Evolutionary conservation across 2,797 vertebrate species (phyloP).

Genomic region (Phrynocephalus guinanensis): DNA sequence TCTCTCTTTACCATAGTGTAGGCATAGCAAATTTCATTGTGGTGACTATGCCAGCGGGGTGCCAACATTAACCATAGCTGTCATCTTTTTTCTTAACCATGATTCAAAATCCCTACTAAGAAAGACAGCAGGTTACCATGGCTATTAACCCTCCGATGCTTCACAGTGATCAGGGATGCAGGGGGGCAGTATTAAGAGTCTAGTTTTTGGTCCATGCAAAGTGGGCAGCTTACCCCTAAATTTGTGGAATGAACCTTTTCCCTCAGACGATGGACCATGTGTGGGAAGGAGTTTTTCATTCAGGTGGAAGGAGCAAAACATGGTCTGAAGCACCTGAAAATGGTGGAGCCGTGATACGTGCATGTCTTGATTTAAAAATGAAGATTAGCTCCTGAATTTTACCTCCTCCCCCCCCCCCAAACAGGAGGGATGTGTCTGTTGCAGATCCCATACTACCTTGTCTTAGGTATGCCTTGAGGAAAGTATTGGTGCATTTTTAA

Average conservation of each 20-base stretch:
- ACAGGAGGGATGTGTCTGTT: neutral
- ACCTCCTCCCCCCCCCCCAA: neutral
- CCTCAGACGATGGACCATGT: too few species aligned
- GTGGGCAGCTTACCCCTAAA: too few species aligned
- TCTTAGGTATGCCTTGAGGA: neutral
- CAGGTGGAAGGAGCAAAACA: neutral
- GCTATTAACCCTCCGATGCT: too few species aligned
- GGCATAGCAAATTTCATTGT: neutral
- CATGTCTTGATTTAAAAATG: neutral
- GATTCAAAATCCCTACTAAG: neutral
- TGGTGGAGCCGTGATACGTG: neutral
- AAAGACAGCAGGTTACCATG: neutral
- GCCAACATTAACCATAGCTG: too few species aligned
- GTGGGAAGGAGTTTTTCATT: neutral
- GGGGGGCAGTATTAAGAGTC: neutral
- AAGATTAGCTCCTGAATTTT: neutral
- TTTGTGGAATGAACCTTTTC: too few species aligned
- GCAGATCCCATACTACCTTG: neutral
- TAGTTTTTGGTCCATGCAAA: too few species aligned
- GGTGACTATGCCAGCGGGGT: neutral
- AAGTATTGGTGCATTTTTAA: neutral
- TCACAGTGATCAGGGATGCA: too few species aligned
- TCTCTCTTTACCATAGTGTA: neutral
- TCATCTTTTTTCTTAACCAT: neutral
- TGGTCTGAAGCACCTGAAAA: neutral